Base-by-base conservation (phyloP, 2,888 invertebrate genomes). In the Galeruca laticollis region DNA sequence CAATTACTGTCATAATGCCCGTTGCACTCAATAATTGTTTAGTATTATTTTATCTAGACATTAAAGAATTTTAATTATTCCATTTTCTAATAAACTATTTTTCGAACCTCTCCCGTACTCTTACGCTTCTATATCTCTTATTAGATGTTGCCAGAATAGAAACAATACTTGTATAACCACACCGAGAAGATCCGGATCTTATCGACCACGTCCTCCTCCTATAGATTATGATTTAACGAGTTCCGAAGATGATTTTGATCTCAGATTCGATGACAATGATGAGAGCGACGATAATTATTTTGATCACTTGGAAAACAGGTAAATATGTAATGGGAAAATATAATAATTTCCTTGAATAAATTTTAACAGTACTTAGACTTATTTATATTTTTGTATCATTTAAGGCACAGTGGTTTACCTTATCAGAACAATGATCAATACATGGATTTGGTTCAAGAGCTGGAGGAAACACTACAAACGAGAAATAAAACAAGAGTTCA, bases 341-440 rank as follows among this genome's bases (percentile, higher is more conserved):
- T 15, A 10, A 43, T 11, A 18, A 51, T 5, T 51, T 51, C 49
- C 0, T 51, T 51, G 4, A 0, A 51, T 18, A 5, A n/a, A 1
- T 18, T 51, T n/a, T 51, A n/a, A n/a, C n/a, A n/a, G n/a, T n/a
- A n/a, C n/a, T n/a, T n/a, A n/a, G n/a, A n/a, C n/a, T n/a, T n/a
- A n/a, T 52, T 52, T 49, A 10, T 10, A 20, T 51, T 21, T 21
- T 13, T 51, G 20, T 21, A 11, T 20, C 10, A 15, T 57, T 57
- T 8, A n/a, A 57, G 56, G 6, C 49, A 66, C n/a, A 26, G 31
- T 20, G 82, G 83, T 33, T 75, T 86, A 20, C 82, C 84, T 1
- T 85, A 85, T 65, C 85, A 85, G 75, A 80, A 83, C 60, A 82
- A 80, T 15, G 83, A 84, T 9, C 83, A 84, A 51, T 85, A 84